phyloP scores from a whole-genome alignment of 2,113 vertebrate species.

The Chloroceryle aenea region DNA sequence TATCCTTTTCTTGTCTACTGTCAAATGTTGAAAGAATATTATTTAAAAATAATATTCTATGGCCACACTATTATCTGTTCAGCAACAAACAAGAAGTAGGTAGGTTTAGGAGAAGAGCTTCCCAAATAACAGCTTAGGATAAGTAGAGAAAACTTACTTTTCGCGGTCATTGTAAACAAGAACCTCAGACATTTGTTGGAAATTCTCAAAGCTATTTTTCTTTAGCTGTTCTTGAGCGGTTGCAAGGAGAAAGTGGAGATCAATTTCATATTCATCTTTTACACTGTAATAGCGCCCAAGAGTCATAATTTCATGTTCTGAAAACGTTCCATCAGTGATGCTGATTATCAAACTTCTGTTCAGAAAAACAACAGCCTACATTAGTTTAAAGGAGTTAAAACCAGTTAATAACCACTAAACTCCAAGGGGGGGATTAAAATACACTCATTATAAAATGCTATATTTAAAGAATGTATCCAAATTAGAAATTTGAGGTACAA shows the following conservation, averaged over 20 bases:
- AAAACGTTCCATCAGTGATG: conserved; percentile 71
- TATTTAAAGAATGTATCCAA: neutral
- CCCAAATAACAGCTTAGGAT: neutral
- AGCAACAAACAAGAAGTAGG: neutral
- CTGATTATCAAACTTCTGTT: conserved; percentile 80
- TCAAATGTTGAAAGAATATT: neutral
- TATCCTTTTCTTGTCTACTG: neutral
- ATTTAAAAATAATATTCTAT: neutral
- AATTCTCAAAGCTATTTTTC: conserved; percentile 84
- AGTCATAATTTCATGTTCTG: conserved; percentile 88
- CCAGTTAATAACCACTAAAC: neutral
- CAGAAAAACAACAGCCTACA: neutral
- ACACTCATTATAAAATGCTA: neutral
- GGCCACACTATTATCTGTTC: neutral
- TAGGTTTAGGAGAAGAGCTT: neutral
- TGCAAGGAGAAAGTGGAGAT: conserved; percentile 76
- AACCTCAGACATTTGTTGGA: conserved; percentile 72
- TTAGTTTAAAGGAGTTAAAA: conserved; percentile 4
- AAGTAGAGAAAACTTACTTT: conserved; percentile 77
- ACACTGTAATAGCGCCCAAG: conserved; percentile 79
- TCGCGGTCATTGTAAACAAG: conserved; percentile 79
- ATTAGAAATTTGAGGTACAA: neutral
- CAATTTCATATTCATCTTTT: conserved; percentile 48
- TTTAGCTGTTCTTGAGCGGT: conserved; percentile 83
- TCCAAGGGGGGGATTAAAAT: neutral